Evolutionary conservation across 2,113 vertebrate genomes (phyloP), one percentile per base, ranked within the genome.

Genomic region (Albula glossodonta): DNA sequence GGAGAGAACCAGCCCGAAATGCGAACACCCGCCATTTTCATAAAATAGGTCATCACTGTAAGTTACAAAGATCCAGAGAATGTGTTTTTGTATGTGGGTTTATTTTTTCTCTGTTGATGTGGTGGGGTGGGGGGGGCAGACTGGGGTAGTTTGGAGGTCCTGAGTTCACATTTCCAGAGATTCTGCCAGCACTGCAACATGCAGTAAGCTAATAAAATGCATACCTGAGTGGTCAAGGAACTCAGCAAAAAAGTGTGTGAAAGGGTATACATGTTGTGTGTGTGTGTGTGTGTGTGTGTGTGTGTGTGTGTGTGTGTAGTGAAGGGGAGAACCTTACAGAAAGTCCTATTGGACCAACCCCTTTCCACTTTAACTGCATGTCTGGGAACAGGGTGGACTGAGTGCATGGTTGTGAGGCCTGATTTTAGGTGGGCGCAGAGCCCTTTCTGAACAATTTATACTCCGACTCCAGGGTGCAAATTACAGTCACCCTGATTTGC

Each of bases 401-500:
- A 7, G 7, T 9, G 7, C 19, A 8, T 10, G 22, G 66, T 25
- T 3, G 66, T 31, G 22, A 31, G 66, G n/a, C n/a, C 66, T 74
- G 66, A 74, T n/a, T 31, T n/a, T 31, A 8, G 66, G 8, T 6
- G 25, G 66, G n/a, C n/a, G 10, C 66, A 5, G 7, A 7, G 4
- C 22, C 66, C 7, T 22, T 19, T n/a, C 66, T 74, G 66, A 3
- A 74, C 41, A 4, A 2, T 87, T 57, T 66, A 77, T 3, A 49
- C 5, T 80, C 57, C 70, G 31, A 51, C 83, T 57, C 81, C 57
- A 70, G 51, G 53, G 85, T 81, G 52, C 85, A 86, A 90, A 91
- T 77, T 84, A 77, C 17, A 86, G 83, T 87, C 85, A 25, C 80
- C 1, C 87, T 90, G 91, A 93, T 93, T 89, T 92, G 88, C 63